Evolutionary conservation across 2,888 invertebrate genomes (phyloP), one percentile per base, ranked within the genome.

Genomic region (Ferrisia virgata): DNA sequence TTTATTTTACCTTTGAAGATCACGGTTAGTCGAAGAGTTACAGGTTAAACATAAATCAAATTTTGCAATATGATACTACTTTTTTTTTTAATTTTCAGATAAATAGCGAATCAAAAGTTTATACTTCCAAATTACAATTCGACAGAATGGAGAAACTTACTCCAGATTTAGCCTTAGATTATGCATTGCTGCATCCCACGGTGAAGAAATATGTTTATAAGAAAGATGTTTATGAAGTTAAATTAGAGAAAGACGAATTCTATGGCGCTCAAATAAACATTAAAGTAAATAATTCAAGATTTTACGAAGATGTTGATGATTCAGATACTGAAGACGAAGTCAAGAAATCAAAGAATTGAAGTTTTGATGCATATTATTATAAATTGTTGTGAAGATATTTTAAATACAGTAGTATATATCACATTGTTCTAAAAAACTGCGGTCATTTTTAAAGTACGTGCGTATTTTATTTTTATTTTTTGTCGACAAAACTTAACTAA

Each of bases 141-240:
- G 18, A n/a, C 8, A 6, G 36, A 79, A 87, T 93, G 83, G 91
- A 92, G 84, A 88, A 87, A 86, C 88, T 92, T 85, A 90, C 88
- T 22, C 89, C 89, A 86, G 90, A 91, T 39, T 89, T 90, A 82
- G 93, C 92, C 0, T 87, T 91, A 79, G 89, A 90, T 84, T 87
- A 92, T 83, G 91, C 91, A 3, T 88, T 90, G 84, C 88, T 90
- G 78, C 89, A 90, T 72, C 85, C 86, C 47, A 87, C 88, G 86
- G 87, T 90, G 6, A 87, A 88, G 85, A 86, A 88, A 28, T 86
- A 87, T 64, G 86, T 90, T 31, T 86, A 86, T 84, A 87, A 86
- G 82, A 88, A 87, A 86, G 88, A 87, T 72, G 87, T 91, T 25
- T 79, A 88, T 8, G 86, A 88, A 31, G 85, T 87, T 85, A 86